These are phyloP conservation scores for Smutsia gigantea DNA, from an alignment of 2,797 vertebrate genomes.

Conservation along the genomic window DNA sequence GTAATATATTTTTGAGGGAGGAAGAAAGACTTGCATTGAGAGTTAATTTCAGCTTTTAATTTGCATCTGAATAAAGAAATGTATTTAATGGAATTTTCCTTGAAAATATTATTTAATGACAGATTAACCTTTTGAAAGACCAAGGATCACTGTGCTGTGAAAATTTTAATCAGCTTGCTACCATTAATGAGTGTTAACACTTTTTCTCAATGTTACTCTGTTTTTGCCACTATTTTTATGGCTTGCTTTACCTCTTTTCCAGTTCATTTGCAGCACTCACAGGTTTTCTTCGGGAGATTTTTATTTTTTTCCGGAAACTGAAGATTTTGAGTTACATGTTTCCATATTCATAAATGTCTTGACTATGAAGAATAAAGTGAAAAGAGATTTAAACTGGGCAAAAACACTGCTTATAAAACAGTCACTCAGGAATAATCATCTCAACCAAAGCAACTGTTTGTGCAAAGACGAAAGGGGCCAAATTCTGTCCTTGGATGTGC, in stretches of 20 bases:
- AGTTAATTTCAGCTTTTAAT: slow-evolving; percentile 47
- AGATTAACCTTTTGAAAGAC: slow-evolving; percentile 45
- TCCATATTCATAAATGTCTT: slow-evolving; percentile 75
- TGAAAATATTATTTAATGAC: slow-evolving; percentile 47
- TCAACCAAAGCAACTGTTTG: slow-evolving; percentile 67
- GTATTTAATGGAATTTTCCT: slow-evolving; percentile 19
- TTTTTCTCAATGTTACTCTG: slow-evolving; percentile 46
- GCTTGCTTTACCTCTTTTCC: slow-evolving; percentile 59
- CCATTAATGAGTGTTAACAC: slow-evolving; percentile 56
- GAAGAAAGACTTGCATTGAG: background rate
- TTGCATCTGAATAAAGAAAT: slow-evolving; percentile 47
- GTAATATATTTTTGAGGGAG: background rate
- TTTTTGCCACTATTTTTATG: slow-evolving; percentile 26
- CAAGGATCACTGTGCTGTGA: background rate
- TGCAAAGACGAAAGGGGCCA: slow-evolving; percentile 72
- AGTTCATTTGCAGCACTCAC: slow-evolving; percentile 56
- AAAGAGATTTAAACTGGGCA: slow-evolving; percentile 65
- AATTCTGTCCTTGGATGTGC: slow-evolving; percentile 75
- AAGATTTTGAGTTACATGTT: slow-evolving; percentile 62
- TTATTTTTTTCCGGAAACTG: slow-evolving; percentile 62
- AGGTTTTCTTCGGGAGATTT: slow-evolving; percentile 67
- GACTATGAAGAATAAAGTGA: slow-evolving; percentile 65
- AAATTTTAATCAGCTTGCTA: slow-evolving; percentile 60
- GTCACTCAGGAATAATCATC: slow-evolving; percentile 69
- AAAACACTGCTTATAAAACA: slow-evolving; percentile 73